Conservation (phyloP, 2,113 vertebrate species). For the Thermophis baileyi region DNA sequence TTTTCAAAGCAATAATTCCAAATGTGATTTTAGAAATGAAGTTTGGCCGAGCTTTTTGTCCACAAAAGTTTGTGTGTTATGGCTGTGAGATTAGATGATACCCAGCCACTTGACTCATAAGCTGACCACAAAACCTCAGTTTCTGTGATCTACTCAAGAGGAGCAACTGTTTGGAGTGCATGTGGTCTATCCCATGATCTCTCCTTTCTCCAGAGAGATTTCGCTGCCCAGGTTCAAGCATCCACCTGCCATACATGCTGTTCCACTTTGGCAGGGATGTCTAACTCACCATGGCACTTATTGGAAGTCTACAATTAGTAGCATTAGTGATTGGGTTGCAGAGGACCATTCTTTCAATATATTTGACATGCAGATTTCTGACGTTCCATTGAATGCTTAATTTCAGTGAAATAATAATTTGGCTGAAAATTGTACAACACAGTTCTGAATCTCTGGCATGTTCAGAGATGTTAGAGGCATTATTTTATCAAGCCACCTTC, state of each 20-base stretch:
- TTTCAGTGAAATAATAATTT: not conserved
- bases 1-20: not conserved
- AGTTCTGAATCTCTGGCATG: not conserved
- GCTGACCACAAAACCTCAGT: not conserved
- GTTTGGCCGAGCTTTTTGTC: not conserved
- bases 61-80: not conserved
- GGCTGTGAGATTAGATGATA: not conserved
- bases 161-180: not conserved
- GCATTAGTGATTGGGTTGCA: not conserved
- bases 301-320: not conserved
- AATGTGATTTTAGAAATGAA: not conserved
- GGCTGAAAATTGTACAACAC: not conserved
- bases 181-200: not conserved
- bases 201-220: not conserved
- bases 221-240: not conserved
- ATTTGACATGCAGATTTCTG: not conserved
- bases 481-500: constrained; percentile 13
- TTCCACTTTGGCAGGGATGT: not conserved
- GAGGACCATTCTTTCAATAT: not conserved
- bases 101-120: not conserved
- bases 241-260: not conserved
- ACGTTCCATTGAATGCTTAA: not conserved
- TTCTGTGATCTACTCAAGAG: not conserved
- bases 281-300: not conserved
- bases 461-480: not conserved